phyloP scores from a whole-genome alignment of 2,113 vertebrate species.

The Centropus bengalensis region DNA sequence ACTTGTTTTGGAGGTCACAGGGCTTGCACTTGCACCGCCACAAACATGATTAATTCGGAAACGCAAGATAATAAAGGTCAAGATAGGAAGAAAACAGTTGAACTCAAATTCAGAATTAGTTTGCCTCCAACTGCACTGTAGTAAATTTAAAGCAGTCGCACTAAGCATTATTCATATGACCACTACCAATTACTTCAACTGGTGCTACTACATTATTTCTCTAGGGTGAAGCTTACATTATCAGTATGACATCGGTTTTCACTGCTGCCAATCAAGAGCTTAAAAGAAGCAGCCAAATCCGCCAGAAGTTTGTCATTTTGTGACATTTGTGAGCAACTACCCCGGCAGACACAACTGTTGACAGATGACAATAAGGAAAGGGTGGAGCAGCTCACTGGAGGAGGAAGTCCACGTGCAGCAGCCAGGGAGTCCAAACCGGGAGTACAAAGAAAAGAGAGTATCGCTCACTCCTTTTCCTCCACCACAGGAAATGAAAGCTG shows the following conservation, averaged over 20 bases:
- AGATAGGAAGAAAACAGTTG: not conserved
- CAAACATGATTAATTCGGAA: not conserved
- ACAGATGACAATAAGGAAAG: not conserved
- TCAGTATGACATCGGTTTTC: not conserved
- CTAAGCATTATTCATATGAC: not conserved
- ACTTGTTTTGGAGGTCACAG: not conserved
- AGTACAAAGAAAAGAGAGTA: not conserved
- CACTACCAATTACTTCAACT: not conserved
- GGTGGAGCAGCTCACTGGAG: not conserved
- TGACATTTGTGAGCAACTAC: not conserved
- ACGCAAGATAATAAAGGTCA: not conserved
- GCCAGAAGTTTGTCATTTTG: not conserved
- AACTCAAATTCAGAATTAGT: not conserved
- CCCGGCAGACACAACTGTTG: not conserved
- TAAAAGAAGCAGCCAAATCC: not conserved
- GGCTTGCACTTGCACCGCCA: not conserved
- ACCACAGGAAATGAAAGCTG: not conserved
- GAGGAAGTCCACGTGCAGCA: not conserved
- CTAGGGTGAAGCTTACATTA: not conserved
- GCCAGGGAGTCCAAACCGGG: not conserved
- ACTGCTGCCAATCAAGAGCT: not conserved
- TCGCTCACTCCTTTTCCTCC: not conserved
- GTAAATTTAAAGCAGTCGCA: not conserved
- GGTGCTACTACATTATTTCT: not conserved
- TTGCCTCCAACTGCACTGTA: not conserved